Evolutionary conservation across 2,113 vertebrate species (phyloP), one percentile per base, ranked within the genome.

Genomic region (Manacus vitellinus): DNA sequence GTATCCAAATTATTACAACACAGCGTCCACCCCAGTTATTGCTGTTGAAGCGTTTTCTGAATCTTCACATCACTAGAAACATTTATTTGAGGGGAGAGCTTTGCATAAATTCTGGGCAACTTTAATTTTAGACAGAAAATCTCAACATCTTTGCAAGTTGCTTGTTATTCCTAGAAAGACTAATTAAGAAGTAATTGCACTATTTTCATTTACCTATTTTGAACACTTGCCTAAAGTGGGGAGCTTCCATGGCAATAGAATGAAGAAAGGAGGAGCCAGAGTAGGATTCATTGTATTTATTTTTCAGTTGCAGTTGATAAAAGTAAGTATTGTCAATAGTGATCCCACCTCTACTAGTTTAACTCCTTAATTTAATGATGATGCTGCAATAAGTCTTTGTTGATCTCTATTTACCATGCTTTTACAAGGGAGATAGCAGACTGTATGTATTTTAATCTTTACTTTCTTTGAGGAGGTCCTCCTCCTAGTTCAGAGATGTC

Each of bases 1-100:
- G 98, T 98, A 98, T 98, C 98, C 97, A 98, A 98, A 98, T 98
- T 98, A 98, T 98, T 98, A 98, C 98, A 98, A 98, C 97, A 96
- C 97, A 97, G 98, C 97, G 98, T 98, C 98, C 98, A 98, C 97
- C 98, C 89, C 96, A 91, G 97, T 98, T 98, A 97, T 96, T 98
- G 98, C 98, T 98, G 97, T 92, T 97, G 96, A 98, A 98, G 97
- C 98, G 96, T 97, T 98, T 98, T 98, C 97, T 95, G 96, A 96
- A 95, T 96, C 97, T 98, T 97, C 93, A 44, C 95, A 98, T 97
- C 93, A 77, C 97, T 84, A 94, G 79, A 92, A 97, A 96, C 91
- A 52, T 97, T 97, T 97, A 92, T 97, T 96, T 97, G 95, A 97
- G 93, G 94, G 92, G 72, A 19, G 39, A 97, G 92, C 79, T 80